Evolutionary conservation across 2,113 vertebrate species (phyloP).

Genomic region (Sturnus vulgaris): DNA sequence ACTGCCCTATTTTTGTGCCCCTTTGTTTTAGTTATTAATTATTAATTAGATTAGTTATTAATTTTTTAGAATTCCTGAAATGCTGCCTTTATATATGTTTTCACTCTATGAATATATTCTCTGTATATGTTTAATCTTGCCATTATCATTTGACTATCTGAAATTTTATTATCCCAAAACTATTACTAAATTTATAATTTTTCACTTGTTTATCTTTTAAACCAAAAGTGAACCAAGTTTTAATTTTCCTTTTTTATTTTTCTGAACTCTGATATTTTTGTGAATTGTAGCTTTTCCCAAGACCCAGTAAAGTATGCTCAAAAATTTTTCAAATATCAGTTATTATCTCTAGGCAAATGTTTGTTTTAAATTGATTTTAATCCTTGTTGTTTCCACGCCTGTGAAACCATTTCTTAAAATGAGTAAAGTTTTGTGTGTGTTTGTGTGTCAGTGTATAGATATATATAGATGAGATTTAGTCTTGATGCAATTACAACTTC

Average conservation of each 20-base stretch:
- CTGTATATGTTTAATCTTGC: not conserved
- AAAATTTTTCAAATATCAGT: not conserved
- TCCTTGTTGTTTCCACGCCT: not conserved
- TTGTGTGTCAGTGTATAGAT: accelerated
- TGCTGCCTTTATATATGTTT: not conserved
- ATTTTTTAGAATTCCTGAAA: not conserved
- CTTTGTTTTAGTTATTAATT: not conserved
- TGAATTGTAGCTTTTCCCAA: not conserved
- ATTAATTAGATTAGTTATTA: not conserved
- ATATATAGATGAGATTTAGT: not conserved
- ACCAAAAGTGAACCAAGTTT: not conserved
- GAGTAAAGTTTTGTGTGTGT: not conserved
- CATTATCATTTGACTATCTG: not conserved
- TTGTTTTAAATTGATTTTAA: not conserved
- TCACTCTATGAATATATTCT: not conserved
- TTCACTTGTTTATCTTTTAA: not conserved
- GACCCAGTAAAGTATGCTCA: not conserved
- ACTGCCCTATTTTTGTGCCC: not conserved
- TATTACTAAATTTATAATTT: not conserved
- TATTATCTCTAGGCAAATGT: not conserved
- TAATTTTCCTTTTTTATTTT: not conserved
- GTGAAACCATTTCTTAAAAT: not conserved
- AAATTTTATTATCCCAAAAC: not conserved
- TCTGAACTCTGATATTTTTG: not conserved
- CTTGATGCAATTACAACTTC: not conserved